phyloP scores from a whole-genome alignment of 2,888 invertebrate species.

The Aphidius colemani region DNA sequence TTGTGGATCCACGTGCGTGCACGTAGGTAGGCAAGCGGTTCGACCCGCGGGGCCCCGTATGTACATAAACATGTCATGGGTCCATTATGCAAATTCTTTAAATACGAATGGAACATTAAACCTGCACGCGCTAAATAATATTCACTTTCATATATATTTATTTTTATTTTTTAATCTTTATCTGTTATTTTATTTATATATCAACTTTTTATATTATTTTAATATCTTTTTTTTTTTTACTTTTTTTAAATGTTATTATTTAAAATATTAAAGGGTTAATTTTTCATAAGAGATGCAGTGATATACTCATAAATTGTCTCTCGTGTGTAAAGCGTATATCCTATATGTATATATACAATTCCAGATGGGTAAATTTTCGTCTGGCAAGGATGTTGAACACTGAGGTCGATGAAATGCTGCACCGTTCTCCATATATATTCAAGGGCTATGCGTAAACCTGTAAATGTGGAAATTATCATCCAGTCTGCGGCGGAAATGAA shows the following conservation, averaged over 20 bases:
- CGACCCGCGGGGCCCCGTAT: constrained; percentile 36
- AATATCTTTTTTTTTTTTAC: constrained; percentile 1
- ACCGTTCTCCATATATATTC: constrained; percentile 27
- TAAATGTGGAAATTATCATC: constrained; percentile 36
- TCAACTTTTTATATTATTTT: too few relatives aligned
- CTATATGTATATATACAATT: constrained; percentile 27
- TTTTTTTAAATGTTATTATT: too few relatives aligned
- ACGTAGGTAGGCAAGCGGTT: constrained; percentile 37
- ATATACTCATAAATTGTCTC: constrained; percentile 24
- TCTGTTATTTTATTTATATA: not conserved
- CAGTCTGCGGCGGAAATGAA: constrained; percentile 57
- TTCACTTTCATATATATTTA: too few relatives aligned
- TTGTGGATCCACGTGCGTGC: constrained; percentile 38
- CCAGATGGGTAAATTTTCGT: constrained; percentile 22
- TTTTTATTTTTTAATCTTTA: constrained; percentile 5
- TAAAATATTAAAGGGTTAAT: too few relatives aligned
- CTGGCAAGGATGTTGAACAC: not conserved
- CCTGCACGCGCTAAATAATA: constrained; percentile 33
- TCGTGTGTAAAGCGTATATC: constrained; percentile 27
- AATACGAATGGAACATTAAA: constrained; percentile 56
- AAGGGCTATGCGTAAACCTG: constrained; percentile 21
- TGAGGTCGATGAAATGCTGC: constrained; percentile 14
- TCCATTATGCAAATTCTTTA: constrained; percentile 59
- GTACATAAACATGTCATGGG: constrained; percentile 58
- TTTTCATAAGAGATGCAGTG: too few relatives aligned